Base-by-base conservation (phyloP, 2,888 invertebrate species). In the Cremastinae sp. region DNA sequence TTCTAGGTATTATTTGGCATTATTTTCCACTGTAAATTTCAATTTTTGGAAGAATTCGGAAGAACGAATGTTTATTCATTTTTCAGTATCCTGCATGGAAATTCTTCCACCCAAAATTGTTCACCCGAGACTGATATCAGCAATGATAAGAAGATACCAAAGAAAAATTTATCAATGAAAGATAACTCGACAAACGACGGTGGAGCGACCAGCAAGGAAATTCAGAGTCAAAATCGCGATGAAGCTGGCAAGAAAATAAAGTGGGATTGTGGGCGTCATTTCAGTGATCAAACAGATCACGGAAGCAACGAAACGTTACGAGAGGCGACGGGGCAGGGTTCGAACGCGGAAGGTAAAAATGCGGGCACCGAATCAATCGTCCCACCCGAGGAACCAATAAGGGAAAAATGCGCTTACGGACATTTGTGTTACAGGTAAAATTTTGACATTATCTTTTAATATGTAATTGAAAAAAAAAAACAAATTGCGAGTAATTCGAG, bases 401-500 rank as follows among this genome's bases (percentile, higher is more conserved):
- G 93, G 51, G 92, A 93, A 78, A 90, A 92, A 66, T 94, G 95
- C 86, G 91, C 92, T 88, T 95, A 94, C 85, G 94, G 93, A 75
- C 89, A 88, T 8, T 90, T 88, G 71, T 95, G 94, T 87, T 94
- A 93, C 83, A 92, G 94, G 93, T 92, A 88, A 80, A 79, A 80
- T 4, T 20, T 41, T 8, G 0, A 12, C 38, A 8, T n/a, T 8
- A 14, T 1, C 5, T 18, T n/a, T n/a, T n/a, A n/a, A n/a, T n/a
- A n/a, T n/a, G n/a, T n/a, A n/a, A n/a, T n/a, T n/a, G n/a, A n/a
- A n/a, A n/a, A n/a, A n/a, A n/a, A n/a, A n/a, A n/a, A n/a, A n/a
- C n/a, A n/a, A n/a, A n/a, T n/a, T n/a, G n/a, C n/a, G n/a, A n/a
- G n/a, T n/a, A n/a, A n/a, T n/a, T n/a, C n/a, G n/a, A n/a, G n/a